These are phyloP conservation scores for Amiota mariae DNA, from an alignment of 2,888 invertebrate species.

Conservation along the genomic window DNA sequence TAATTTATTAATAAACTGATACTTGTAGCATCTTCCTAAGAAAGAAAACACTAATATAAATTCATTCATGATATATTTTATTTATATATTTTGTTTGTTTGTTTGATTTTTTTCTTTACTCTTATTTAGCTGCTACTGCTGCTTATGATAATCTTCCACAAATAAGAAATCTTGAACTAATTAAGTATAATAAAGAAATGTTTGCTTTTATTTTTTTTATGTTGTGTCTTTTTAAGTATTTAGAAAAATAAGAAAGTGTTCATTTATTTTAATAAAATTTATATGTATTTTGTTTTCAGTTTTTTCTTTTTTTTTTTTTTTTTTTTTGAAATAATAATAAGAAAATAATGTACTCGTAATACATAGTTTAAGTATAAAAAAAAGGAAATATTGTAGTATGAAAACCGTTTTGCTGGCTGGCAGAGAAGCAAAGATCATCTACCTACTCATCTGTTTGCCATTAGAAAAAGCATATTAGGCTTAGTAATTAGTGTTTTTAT, in stretches of 20 bases:
- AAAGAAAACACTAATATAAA: background rate
- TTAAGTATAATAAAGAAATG: too few species aligned
- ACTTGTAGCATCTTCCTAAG: too few species aligned
- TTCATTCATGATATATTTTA: constrained; percentile 1
- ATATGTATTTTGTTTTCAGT: background rate
- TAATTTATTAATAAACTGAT: too few species aligned
- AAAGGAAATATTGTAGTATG: background rate
- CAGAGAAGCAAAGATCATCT: too few species aligned
- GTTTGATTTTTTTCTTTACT: background rate
- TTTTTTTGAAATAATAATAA: background rate
- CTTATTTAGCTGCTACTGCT: too few species aligned
- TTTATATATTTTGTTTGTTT: background rate
- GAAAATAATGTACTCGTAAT: background rate
- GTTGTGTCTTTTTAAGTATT: too few species aligned
- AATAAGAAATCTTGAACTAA: too few species aligned
- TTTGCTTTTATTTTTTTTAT: too few species aligned
- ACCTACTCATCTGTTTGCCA: too few species aligned
- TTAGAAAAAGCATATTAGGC: background rate
- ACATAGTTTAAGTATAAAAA: background rate
- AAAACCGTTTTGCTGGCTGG: too few species aligned
- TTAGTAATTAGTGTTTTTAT: background rate
- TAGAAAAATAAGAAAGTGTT: too few species aligned
- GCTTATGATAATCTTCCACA: too few species aligned
- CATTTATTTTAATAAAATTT: background rate
- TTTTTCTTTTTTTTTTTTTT: background rate